Conservation (phyloP, 2,797 vertebrate genomes). For the Sebastes paucispinis region DNA sequence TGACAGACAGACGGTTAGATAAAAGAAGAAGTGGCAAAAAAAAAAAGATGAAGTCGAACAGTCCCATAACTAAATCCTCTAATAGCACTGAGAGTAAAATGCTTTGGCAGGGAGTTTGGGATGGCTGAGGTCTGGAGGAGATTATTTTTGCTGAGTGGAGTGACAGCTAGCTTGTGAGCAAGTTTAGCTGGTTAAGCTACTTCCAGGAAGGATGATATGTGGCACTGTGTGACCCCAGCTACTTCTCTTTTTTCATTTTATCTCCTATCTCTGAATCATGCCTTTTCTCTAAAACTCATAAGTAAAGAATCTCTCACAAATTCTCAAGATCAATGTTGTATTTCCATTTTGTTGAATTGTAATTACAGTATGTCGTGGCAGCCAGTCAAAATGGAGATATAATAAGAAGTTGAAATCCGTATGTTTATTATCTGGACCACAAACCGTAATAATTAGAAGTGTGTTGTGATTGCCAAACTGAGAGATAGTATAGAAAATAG, state of each 20-base stretch:
- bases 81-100: conserved; percentile 39
- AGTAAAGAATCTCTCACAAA: not conserved
- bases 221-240: not conserved
- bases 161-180: conserved; percentile 47
- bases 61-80: conserved; percentile 42
- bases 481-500: too few relatives aligned
- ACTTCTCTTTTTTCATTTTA: not conserved
- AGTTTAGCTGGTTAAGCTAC: conserved; percentile 56
- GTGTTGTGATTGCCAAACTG: not conserved
- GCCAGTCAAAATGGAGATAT: not conserved
- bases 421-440: not conserved
- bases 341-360: not conserved
- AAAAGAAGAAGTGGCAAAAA: conserved; percentile 24
- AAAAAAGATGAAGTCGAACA: conserved; percentile 13
- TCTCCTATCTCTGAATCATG: not conserved
- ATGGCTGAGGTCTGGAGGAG: conserved; percentile 46
- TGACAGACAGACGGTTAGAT: conserved; percentile 34
- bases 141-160: conserved; percentile 56
- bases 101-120: conserved; percentile 40
- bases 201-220: conserved; percentile 26
- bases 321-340: not conserved
- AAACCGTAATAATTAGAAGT: not conserved
- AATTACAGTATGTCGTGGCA: not conserved
- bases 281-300: not conserved
- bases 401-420: not conserved